These are phyloP conservation scores for Phylloscopus whistleri DNA, from an alignment of 2,113 vertebrate genomes.

Conservation along the genomic window DNA sequence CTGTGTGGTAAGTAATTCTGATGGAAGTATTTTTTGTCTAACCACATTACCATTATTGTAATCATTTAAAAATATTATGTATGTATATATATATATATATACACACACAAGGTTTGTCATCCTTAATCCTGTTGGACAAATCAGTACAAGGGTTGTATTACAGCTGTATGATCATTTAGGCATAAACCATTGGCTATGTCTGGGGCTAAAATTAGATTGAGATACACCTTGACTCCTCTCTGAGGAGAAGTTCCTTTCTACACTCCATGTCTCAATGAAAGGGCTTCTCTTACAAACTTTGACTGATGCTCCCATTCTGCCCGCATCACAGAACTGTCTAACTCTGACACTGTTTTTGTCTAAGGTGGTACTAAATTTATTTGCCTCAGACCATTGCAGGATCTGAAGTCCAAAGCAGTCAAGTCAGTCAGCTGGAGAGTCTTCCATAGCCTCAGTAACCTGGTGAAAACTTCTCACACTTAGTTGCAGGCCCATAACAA, in stretches of 20 bases:
- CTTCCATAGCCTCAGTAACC: neutral
- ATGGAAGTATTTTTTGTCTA: neutral
- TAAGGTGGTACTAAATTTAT: neutral
- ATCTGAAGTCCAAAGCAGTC: neutral
- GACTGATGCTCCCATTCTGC: neutral
- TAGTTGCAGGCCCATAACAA: neutral
- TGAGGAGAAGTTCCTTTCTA: neutral
- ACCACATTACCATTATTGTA: neutral
- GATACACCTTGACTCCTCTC: neutral
- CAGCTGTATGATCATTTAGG: neutral
- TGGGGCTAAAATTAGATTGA: neutral
- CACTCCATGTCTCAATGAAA: too few relatives aligned
- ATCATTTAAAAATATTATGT: neutral
- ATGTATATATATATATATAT: neutral
- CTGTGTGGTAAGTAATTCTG: neutral
- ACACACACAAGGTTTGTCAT: neutral
- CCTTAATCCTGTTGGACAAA: neutral
- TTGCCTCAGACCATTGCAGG: neutral
- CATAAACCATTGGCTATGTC: neutral
- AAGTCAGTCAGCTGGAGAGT: neutral
- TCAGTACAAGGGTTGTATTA: too few relatives aligned
- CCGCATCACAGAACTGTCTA: neutral
- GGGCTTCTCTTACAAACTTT: neutral
- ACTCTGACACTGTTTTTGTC: neutral
- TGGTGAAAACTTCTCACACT: neutral